phyloP scores from a whole-genome alignment of 1,140 invertebrate species.

The Apocrypta bakeri region DNA sequence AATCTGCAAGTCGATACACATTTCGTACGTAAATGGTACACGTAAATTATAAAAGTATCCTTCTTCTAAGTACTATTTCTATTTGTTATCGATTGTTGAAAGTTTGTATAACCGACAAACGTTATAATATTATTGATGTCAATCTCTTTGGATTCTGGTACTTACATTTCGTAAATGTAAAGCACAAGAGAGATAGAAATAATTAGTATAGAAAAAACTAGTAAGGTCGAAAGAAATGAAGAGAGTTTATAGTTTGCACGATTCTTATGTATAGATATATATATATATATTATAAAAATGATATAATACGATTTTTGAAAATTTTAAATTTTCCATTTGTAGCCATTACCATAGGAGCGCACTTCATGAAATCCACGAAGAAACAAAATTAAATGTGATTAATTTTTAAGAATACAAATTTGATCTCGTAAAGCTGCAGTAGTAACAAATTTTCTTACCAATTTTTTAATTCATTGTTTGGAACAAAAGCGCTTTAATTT shows the following conservation, averaged over 20 bases:
- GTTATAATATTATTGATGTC: conserved; percentile 29
- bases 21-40: conserved; percentile 15
- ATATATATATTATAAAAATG: not conserved
- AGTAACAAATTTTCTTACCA: conserved; percentile 30
- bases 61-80: conserved; percentile 11
- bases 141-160: conserved; percentile 40
- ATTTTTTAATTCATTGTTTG: not conserved
- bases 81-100: conserved; percentile 6
- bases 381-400: not conserved
- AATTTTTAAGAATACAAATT: not conserved
- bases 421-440: conserved; percentile 19
- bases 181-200: conserved; percentile 13
- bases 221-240: not conserved
- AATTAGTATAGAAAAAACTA: not conserved
- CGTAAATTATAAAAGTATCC: not conserved
- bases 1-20: not conserved
- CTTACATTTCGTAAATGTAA: conserved; percentile 51
- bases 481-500: conserved; percentile 22
- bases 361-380: conserved; percentile 38
- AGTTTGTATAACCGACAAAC: conserved; percentile 33
- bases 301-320: conserved; percentile 44
- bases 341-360: conserved; percentile 46
- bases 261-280: conserved; percentile 16
- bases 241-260: conserved; percentile 9
- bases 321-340: conserved; percentile 39